Base-by-base conservation (phyloP, 2,888 invertebrate genomes). In the Ophraella communa region DNA sequence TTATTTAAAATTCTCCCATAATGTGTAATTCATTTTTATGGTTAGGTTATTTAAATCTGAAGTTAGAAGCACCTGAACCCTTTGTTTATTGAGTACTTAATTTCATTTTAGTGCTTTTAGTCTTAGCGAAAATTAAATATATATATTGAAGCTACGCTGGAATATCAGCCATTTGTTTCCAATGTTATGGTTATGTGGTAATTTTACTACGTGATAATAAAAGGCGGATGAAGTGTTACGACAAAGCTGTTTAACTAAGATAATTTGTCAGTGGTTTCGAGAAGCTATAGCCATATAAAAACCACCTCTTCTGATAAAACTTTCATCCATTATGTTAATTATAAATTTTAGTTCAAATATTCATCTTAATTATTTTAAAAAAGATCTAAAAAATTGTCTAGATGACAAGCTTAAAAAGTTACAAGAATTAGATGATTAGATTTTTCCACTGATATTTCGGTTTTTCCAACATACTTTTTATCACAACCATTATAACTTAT, bases 41-140 rank as follows among this genome's bases (percentile, higher is more conserved):
- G 21, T 64, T 35, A 24, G 44, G 44, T 51, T 39, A 64, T 64
- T 60, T 56, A 60, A 55, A 64, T 55, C 49, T 45, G 20, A 23
- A 64, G 45, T 56, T 51, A 21, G 33, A 55, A 60, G 45, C 60
- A 64, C 64, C 64, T 64, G 64, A 55, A 35, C 64, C 4, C 53
- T 51, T 60, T 64, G 60, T 64, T 64, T 60, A 60, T 60, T 56
- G 64, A 39, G 33, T 49, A 18, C 54, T 60, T 64, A 42, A 64
- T 60, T 60, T 56, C 18, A 21, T 60, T 52, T 52, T 24, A 60
- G 51, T 33, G 52, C 64, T 60, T 60, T 44, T 52, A 54, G 44
- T 33, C 27, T 44, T 44, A 17, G 24, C 49, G 47, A 47, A 20
- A 59, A 59, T 59, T 59, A 30, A 64, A 27, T 27, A 27, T 49